Conservation (phyloP, 2,113 vertebrate species). For the Sphyrna mokarran region DNA sequence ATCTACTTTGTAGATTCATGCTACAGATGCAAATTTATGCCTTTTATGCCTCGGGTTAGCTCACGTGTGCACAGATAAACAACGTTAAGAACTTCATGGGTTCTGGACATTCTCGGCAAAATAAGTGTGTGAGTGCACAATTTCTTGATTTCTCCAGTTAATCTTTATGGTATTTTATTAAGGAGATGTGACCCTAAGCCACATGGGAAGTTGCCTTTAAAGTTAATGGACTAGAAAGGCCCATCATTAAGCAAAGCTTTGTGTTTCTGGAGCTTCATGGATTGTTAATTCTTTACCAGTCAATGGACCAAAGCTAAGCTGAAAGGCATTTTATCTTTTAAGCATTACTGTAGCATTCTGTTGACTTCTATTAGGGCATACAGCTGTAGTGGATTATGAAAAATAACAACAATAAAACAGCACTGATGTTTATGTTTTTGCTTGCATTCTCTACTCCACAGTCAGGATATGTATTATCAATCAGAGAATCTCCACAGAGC, state of each 20-base stretch:
- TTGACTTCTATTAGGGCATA: constrained; percentile 13
- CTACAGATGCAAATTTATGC: not conserved
- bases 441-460: not conserved
- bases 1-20: constrained; percentile 1
- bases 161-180: constrained; percentile 17
- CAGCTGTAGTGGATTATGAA: not conserved
- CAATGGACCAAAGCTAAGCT: constrained; percentile 18
- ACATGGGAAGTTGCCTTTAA: constrained; percentile 29
- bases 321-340: constrained; percentile 32
- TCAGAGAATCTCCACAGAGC: too few relatives aligned
- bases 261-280: constrained; percentile 29
- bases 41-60: not conserved
- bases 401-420: not conserved
- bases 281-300: constrained; percentile 32
- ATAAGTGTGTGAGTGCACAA: not conserved
- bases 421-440: not conserved
- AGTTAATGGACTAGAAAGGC: constrained; percentile 31
- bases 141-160: not conserved
- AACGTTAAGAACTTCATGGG: not conserved
- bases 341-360: constrained; percentile 10
- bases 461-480: not conserved
- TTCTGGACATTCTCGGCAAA: not conserved
- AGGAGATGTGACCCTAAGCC: constrained; percentile 7
- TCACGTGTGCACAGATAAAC: not conserved
- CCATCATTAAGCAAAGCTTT: constrained; percentile 33